phyloP scores from a whole-genome alignment of 2,113 vertebrate genomes.

The Smithornis capensis region DNA sequence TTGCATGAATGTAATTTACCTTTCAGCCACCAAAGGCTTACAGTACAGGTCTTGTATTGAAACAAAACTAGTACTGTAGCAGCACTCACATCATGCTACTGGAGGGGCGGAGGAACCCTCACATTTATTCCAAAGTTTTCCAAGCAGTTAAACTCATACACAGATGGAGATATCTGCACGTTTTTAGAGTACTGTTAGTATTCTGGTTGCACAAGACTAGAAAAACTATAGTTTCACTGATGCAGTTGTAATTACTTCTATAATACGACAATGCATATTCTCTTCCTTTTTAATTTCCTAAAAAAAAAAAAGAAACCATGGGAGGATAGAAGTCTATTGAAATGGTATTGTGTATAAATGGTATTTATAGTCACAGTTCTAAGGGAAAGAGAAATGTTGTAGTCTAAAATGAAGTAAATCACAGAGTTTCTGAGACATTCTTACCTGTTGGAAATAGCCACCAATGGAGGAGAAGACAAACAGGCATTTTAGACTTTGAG shows the following conservation, averaged over 20 bases:
- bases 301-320: neutral
- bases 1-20: conserved; percentile 69
- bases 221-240: neutral
- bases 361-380: conserved; percentile 42
- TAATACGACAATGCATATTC: neutral
- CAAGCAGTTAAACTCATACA: conserved; percentile 57
- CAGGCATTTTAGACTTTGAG: neutral
- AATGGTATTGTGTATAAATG: conserved; percentile 28
- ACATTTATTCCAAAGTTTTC: conserved; percentile 71
- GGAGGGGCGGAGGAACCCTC: neutral
- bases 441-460: neutral
- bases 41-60: conserved; percentile 75
- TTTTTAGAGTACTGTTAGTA: conserved; percentile 45
- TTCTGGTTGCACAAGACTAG: conserved; percentile 26
- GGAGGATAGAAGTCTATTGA: conserved; percentile 44
- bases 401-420: conserved; percentile 36
- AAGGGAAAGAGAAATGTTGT: conserved; percentile 28
- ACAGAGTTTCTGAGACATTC: neutral
- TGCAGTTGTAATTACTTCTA: neutral
- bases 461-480: neutral
- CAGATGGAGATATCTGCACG: conserved; percentile 51
- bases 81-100: conserved; percentile 59
- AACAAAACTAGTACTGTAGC: conserved; percentile 76
- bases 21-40: conserved; percentile 70
- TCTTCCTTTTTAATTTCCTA: neutral